These are phyloP conservation scores for Caenorhabditis becei DNA, from an alignment of 2,888 invertebrate genomes.

Conservation along the genomic window DNA sequence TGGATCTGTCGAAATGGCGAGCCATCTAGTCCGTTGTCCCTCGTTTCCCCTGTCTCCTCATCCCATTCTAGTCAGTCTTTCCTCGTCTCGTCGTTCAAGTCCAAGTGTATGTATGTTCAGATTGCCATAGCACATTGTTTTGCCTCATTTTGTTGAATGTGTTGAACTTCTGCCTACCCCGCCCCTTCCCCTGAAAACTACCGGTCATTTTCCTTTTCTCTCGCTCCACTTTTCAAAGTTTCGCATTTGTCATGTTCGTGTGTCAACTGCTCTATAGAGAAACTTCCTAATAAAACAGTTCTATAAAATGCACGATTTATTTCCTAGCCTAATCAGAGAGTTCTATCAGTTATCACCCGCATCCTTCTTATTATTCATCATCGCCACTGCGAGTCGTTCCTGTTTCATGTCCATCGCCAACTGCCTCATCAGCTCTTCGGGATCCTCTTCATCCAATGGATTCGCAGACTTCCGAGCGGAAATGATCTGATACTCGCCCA, in stretches of 20 bases:
- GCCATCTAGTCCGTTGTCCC: conserved; percentile 59
- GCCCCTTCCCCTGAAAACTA: conserved; percentile 19
- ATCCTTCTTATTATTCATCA: conserved; percentile 53
- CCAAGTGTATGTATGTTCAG: conserved; percentile 50
- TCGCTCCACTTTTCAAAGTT: not conserved
- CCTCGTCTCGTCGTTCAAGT: not conserved
- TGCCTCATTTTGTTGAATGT: conserved; percentile 9
- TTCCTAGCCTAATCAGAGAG: no score
- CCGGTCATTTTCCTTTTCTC: conserved; percentile 22
- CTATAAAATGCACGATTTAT: not conserved
- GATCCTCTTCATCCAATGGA: conserved; percentile 36
- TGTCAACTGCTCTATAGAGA: not conserved
- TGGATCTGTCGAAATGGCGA: conserved; percentile 79
- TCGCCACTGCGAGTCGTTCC: conserved; percentile 46
- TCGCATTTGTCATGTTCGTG: not conserved
- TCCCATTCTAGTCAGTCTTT: conserved; percentile 48
- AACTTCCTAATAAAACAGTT: conserved; percentile 8
- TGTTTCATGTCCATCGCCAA: conserved; percentile 57
- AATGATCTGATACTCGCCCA: conserved; percentile 72
- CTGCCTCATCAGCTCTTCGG: conserved; percentile 54
- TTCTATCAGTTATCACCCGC: conserved; percentile 4
- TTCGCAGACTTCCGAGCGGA: conserved; percentile 60
- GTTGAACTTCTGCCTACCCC: conserved; percentile 13
- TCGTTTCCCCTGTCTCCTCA: conserved; percentile 19
- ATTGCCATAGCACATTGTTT: conserved; percentile 43